These are phyloP conservation scores for Hemitrygon akajei DNA, from an alignment of 2,797 vertebrate species.

Conservation along the genomic window DNA sequence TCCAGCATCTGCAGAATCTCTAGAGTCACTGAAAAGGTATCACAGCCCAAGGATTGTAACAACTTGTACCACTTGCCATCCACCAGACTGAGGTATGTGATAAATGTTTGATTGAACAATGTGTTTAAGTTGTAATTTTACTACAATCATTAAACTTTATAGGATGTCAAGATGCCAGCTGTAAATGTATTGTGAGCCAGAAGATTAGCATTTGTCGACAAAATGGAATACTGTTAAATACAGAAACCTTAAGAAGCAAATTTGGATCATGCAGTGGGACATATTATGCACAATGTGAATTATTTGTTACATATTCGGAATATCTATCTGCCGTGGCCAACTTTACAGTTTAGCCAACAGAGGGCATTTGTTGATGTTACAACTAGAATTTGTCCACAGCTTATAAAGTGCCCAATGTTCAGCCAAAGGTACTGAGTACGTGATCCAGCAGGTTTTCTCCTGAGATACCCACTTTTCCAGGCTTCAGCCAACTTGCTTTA, in stretches of 20 bases:
- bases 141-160: background rate
- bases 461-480: too few species aligned
- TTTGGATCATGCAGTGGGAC: background rate
- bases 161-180: background rate
- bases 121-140: background rate
- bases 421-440: too few species aligned
- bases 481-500: too few species aligned
- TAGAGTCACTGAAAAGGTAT: background rate
- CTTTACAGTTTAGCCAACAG: too few species aligned
- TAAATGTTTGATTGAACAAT: background rate
- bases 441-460: too few species aligned
- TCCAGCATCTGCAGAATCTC: too few species aligned
- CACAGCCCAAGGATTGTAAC: background rate
- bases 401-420: too few species aligned
- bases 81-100: background rate
- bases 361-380: too few species aligned
- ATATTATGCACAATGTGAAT: too few species aligned
- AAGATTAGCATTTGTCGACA: background rate
- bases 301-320: too few species aligned
- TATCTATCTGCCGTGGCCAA: too few species aligned
- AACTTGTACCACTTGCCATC: background rate
- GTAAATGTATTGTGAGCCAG: background rate
- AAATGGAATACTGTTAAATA: background rate
- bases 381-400: too few species aligned
- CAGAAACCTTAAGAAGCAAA: background rate